phyloP scores from a whole-genome alignment of 2,888 invertebrate genomes.

The Drosophila kuntzei region DNA sequence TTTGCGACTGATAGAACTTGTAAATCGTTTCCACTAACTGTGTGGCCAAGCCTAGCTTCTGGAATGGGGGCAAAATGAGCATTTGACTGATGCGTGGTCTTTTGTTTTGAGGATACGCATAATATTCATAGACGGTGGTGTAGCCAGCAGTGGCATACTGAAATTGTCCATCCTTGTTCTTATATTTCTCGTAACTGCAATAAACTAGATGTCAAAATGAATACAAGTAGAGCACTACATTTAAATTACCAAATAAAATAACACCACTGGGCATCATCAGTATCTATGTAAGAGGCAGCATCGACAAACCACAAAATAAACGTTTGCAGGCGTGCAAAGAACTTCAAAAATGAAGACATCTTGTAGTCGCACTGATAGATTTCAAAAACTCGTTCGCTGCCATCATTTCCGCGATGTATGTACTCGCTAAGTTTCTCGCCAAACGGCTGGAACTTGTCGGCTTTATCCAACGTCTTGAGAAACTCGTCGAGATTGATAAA shows the following conservation, averaged over 20 bases:
- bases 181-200: conserved; percentile 90
- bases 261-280: conserved; percentile 96
- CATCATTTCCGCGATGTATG: conserved; percentile 82
- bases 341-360: conserved; percentile 90
- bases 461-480: conserved; percentile 89
- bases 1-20: conserved; percentile 86
- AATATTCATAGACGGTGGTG: conserved; percentile 97
- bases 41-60: conserved; percentile 93
- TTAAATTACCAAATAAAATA: conserved; percentile 90
- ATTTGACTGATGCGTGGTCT: conserved; percentile 97
- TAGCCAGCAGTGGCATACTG: conserved; percentile 94
- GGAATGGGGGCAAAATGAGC: conserved; percentile 96
- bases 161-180: conserved; percentile 87
- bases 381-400: conserved; percentile 88
- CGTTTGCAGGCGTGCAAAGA: conserved; percentile 94
- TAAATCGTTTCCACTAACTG: conserved; percentile 88
- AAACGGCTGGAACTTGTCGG: conserved; percentile 91
- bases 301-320: conserved; percentile 98
- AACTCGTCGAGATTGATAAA: conserved; percentile 91
- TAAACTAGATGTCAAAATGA: neutral
- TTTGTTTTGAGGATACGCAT: conserved; percentile 94
- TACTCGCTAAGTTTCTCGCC: conserved; percentile 90
- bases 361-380: conserved; percentile 92
- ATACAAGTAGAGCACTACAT: neutral
- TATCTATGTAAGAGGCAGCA: conserved; percentile 97